These are phyloP conservation scores for Amniataba percoides DNA, from an alignment of 2,797 vertebrate species.

Conservation along the genomic window DNA sequence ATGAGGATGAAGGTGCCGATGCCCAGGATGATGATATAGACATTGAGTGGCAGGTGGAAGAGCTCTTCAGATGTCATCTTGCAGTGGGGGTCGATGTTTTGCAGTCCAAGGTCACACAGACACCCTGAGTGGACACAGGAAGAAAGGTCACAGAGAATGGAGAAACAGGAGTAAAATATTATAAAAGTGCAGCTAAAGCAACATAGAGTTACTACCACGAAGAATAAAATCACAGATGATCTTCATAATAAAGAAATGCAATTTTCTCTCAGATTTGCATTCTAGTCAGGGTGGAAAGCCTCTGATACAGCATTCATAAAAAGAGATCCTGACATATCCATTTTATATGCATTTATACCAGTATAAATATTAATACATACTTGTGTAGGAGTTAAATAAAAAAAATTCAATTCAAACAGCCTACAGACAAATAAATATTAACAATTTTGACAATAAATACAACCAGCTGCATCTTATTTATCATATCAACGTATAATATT, in stretches of 20 bases:
- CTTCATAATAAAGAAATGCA: neutral
- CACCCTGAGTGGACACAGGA: slow-evolving; percentile 63
- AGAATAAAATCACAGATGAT: neutral
- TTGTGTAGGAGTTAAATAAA: neutral
- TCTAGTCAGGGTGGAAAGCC: neutral
- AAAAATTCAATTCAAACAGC: neutral
- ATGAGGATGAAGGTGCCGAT: slow-evolving; percentile 87
- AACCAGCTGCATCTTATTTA: neutral
- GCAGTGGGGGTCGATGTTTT: slow-evolving; percentile 59
- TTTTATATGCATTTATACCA: slow-evolving; percentile 1
- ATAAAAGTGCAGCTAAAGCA: neutral
- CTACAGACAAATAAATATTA: neutral
- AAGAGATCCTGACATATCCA: neutral
- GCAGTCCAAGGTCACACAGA: slow-evolving; percentile 68
- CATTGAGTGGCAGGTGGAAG: slow-evolving; percentile 84
- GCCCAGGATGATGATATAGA: slow-evolving; percentile 86
- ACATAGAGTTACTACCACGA: neutral
- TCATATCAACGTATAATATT: neutral
- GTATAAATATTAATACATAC: neutral
- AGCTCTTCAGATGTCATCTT: slow-evolving; percentile 80
- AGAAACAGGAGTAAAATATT: neutral
- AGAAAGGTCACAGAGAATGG: neutral
- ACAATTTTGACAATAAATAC: neutral
- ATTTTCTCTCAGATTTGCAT: neutral
- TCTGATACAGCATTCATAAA: neutral